Base-by-base conservation (phyloP, 2,113 vertebrate species). In the Proterorhinus semilunaris region DNA sequence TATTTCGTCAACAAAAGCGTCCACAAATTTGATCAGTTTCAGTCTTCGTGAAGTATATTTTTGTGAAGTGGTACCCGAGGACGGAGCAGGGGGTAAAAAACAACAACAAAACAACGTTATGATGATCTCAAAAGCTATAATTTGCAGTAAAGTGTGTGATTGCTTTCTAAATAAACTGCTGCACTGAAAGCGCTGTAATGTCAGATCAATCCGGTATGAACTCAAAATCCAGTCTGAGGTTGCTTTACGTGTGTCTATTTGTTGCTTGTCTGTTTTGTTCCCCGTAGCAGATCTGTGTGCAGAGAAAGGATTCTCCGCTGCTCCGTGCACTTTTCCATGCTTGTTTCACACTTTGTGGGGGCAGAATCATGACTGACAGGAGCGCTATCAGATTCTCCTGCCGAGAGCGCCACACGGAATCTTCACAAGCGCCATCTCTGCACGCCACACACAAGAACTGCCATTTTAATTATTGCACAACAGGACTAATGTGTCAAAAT, bases 321-420 rank as follows among this genome's bases (percentile, higher is more conserved):
- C 66, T 73, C 68, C 66, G 74, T 82, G 76, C 69, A 80, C 68
- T 81, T 83, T 66, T 80, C 68, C 75, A 64, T 81, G 85, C 72
- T 73, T 70, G 71, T 85, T 89, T 90, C 81, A 85, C 83, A 88
- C 77, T 75, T 85, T 81, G 72, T 83, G 85, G 67, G 76, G 79
- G 85, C 76, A 80, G 77, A 82, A 74, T 81, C 68, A 57, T 88
- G 83, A 87, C 61, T 88, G 89, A 89, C 89, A 87, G 82, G 69
- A 46, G 74, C 67, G 71, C 68, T 68, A 83, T 83, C 79, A 78
- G 74, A 77, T 82, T 68, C 66, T 76, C 78, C 79, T 82, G 73
- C 71, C 72, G 87, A 4, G 65, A 72, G 80, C 74, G 71, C 81
- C 64, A 55, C 84, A 75, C 70, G 74, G 83, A 78, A 75, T 78